Evolutionary conservation across 2,797 vertebrate genomes (phyloP).

Genomic region (Gymnoscopelus braueri): DNA sequence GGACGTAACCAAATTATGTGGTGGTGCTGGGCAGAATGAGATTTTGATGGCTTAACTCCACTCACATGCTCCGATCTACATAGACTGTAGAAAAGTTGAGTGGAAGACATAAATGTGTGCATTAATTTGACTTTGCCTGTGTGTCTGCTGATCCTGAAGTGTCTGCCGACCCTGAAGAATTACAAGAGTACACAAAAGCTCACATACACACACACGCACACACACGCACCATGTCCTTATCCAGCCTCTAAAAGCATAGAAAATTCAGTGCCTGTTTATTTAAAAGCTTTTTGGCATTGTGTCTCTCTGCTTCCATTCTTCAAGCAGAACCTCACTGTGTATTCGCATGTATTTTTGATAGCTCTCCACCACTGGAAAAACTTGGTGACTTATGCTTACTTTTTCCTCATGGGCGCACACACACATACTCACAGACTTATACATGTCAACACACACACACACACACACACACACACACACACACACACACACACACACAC

Average conservation of each 20-base stretch:
- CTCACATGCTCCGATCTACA: too few species aligned
- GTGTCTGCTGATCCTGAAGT: too few species aligned
- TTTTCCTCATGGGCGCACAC: not conserved
- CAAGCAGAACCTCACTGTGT: constrained; percentile 7
- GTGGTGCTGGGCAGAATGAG: too few species aligned
- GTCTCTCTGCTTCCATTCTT: constrained; percentile 17
- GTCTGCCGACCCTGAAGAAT: too few species aligned
- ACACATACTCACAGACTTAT: not conserved
- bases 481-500: not conserved
- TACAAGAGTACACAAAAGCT: too few species aligned
- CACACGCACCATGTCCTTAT: not conserved
- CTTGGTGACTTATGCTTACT: constrained; percentile 6
- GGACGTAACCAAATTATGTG: too few species aligned
- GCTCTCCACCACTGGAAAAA: not conserved
- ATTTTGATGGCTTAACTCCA: too few species aligned
- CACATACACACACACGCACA: too few species aligned
- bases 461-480: not conserved
- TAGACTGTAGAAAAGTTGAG: too few species aligned
- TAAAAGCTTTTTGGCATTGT: not conserved
- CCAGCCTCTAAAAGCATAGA: not conserved
- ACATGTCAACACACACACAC: constrained; percentile 1
- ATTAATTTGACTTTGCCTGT: too few species aligned
- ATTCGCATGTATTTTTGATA: constrained; percentile 50
- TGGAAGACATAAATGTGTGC: too few species aligned
- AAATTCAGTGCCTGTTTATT: constrained; percentile 25